Evolutionary conservation across 2,113 vertebrate genomes (phyloP).

Genomic region (Oxygymnocypris stewartii): DNA sequence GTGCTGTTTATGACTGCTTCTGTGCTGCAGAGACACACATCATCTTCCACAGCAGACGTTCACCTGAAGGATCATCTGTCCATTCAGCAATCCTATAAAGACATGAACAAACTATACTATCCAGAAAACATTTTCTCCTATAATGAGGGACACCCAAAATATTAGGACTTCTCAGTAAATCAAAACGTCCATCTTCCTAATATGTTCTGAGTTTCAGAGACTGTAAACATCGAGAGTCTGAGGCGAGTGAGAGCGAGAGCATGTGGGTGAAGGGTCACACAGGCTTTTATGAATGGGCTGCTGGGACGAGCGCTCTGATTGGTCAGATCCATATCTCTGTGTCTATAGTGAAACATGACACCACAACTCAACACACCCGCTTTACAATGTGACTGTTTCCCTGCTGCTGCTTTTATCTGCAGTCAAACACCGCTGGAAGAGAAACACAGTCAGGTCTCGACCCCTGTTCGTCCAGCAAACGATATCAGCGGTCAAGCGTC

Average conservation of each 20-base stretch:
- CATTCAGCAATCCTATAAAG: neutral
- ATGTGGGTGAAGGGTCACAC: constrained; percentile 41
- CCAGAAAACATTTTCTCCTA: neutral
- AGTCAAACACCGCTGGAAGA: neutral
- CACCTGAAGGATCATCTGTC: neutral
- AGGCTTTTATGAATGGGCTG: constrained; percentile 71
- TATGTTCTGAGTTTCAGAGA: neutral
- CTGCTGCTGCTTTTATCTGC: neutral
- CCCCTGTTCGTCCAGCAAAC: neutral
- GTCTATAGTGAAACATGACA: neutral
- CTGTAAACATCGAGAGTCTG: too few relatives aligned
- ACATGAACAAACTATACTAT: neutral
- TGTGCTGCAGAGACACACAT: too few relatives aligned
- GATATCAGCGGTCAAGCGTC: too few relatives aligned
- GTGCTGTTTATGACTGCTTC: too few relatives aligned
- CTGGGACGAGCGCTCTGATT: constrained; percentile 61
- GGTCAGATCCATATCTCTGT: constrained; percentile 50
- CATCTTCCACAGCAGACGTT: neutral
- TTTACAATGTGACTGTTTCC: neutral
- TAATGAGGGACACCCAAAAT: neutral
- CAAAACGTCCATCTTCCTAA: neutral
- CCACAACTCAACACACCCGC: neutral
- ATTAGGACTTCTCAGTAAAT: neutral
- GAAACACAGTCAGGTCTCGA: neutral
- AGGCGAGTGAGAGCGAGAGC: neutral